Base-by-base conservation (phyloP, 2,888 invertebrate genomes). In the Notodonta dromedarius region DNA sequence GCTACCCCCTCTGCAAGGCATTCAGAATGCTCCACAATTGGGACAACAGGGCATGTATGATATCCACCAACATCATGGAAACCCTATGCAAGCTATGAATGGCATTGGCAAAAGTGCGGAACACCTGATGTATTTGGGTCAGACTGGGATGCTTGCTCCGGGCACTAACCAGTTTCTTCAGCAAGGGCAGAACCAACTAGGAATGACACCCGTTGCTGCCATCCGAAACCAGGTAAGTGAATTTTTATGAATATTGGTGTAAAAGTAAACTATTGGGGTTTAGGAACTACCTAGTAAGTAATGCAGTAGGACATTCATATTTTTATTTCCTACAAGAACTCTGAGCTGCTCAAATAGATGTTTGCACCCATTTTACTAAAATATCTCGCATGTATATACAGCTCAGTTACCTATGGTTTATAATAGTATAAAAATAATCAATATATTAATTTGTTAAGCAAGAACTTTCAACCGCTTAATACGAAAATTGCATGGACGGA, bases 121-220 rank as follows among this genome's bases (percentile, higher is more conserved):
- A 75, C 94, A 94, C 71, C 85, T 94, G 40, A 90, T 94, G 90
- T 93, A 93, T 81, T 82, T 93, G 71, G 89, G 91, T 65, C 94
- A 94, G 82, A 92, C 94, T 61, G 94, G 94, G 48, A 94, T 94
- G 79, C 91, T 95, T 82, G 94, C 93, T 65, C 94, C 95, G 66
- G 95, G 94, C 60, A 92, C 95, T 65, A 94, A 95, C 80, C 95
- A 94, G 69, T 94, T 94, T 73, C 85, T 94, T 70, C 95, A 95
- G 74, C 95, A 95, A 85, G 94, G 95, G 69, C 96, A 95, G 86
- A 95, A 90, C 82, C 95, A 94, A 69, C 93, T 92, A 81, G 95
- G 91, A 77, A 90, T 86, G 80, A 92, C 88, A 87, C 94, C 88
- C 70, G 91, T 91, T 53, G 88, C 92, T 65, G 86, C 93, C 61